Evolutionary conservation across 2,888 invertebrate genomes (phyloP), one percentile per base, ranked within the genome.

Genomic region (Endomychus coccineus): DNA sequence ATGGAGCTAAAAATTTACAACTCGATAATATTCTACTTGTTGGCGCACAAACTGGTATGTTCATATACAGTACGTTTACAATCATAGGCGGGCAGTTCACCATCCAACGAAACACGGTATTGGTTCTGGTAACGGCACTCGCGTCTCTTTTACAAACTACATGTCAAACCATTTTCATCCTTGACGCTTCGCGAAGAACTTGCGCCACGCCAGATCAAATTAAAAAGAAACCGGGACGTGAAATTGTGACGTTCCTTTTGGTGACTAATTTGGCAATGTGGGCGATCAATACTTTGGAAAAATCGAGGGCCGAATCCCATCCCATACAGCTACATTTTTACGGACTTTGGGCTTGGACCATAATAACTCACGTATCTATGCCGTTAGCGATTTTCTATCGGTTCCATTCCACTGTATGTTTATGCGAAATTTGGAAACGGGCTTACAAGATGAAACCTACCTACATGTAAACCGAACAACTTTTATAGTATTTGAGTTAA

Each of bases 381-480:
- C 90, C 90, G 0, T 67, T 91, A 28, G 86, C 86, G 0, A 89
- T 90, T 50, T 90, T 90, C 67, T 91, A 88, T 65, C 71, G 91
- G 24, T 91, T 91, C 59, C 90, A 91, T 64, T 89, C 89, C 2
- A 88, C 90, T 1, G 90, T 91, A 50, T 91, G 91, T 62, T 73
- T 92, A 12, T 90, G 89, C 55, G 90, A 91, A 64, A 84, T 92
- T 37, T 92, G 91, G 91, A 91, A 89, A 61, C 78, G 82, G 44
- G 81, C 87, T 31, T 92, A 88, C 66, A 91, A 90, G 58, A 77
- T 77, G 47, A 78, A 79, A 49, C 64, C 66, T n/a, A 52, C 56
- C 10, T 57, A 56, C 22, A 57, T 57, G 56, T 57, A 50, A 33
- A 17, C 14, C 6, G 7, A 37, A 11, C 16, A 4, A n/a, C n/a